Evolutionary conservation across 2,888 invertebrate genomes (phyloP), one percentile per base, ranked within the genome.

Genomic region (Eurytoma californica): DNA sequence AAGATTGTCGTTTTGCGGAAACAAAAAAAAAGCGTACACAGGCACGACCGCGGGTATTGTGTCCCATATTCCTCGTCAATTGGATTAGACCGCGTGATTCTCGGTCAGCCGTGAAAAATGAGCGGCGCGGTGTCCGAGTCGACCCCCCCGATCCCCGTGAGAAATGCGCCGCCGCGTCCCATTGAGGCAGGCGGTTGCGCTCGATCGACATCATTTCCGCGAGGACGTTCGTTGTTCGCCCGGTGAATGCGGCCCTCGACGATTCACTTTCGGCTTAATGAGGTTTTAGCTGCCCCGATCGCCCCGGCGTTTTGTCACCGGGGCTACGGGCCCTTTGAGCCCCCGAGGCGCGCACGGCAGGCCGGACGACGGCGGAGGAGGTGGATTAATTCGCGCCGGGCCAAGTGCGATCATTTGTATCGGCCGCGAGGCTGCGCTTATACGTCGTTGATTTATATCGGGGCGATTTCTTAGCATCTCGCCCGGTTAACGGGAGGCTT

Each of bases 21-120:
- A 72, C 61, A 72, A 67, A 72, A 47, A 60, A 57, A 1, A 28
- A 39, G 39, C 30, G 39, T n/a, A 55, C 30, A 20, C 18, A 24
- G 18, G 39, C 63, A 72, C 53, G 28, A 14, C 18, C 28, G 51
- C 51, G 30, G 18, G 53, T 63, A 61, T 30, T 57, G 5, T 24
- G 9, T 20, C 2, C 12, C 30, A 24, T 14, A 39, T 39, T 39
- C 39, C 39, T 39, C 80, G 80, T 83, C 83, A 76, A 69, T 77
- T 82, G 82, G 83, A 84, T 83, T 82, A 82, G 74, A 61, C 68
- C 72, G 24, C 80, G 66, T 24, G 70, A 65, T 63, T 70, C 65
- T 69, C 47, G 57, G n/a, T 51, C 39, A 28, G 53, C 16, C 65
- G 77, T 77, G 77, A 72, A 77, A 77, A 77, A 77, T 77, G 77